Percentiles rank a stretch among this genome's conserved stretches.
Conservation (phyloP, 92 coral and sea anemone genomes). For the Porites lobata region DNA sequence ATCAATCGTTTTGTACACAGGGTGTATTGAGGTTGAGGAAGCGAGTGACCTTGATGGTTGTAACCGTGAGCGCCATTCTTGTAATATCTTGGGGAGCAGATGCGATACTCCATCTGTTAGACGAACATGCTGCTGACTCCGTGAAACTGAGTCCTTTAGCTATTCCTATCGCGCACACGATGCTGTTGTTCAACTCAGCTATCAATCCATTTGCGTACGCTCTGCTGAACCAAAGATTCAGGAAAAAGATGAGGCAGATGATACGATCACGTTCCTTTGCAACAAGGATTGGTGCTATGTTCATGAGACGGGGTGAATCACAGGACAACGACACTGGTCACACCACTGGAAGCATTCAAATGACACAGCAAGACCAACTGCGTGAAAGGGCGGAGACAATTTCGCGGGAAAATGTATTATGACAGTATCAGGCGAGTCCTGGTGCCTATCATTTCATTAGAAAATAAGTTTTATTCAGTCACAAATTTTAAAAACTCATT, state of each 20-base stretch:
- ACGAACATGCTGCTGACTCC: neutral
- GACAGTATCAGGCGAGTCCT: too few species aligned
- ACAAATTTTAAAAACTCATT: too few species aligned
- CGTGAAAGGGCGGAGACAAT: too few species aligned
- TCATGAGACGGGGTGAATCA: neutral
- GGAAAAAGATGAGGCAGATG: neutral
- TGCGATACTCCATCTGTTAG: neutral
- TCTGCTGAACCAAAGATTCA: neutral
- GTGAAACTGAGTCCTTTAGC: neutral
- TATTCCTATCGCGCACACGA: neutral
- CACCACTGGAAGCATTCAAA: too few species aligned
- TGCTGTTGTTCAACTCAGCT: neutral
- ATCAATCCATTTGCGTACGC: constrained; percentile 6
- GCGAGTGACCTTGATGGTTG: neutral
- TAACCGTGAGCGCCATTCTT: neutral
- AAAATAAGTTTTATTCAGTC: too few species aligned
- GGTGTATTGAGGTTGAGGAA: neutral
- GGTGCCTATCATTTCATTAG: too few species aligned
- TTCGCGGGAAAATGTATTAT: too few species aligned
- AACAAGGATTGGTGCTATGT: neutral
- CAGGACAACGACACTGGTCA: neutral
- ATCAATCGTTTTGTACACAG: too few species aligned
- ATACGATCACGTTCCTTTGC: neutral
- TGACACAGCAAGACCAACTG: too few species aligned
- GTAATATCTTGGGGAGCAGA: neutral